Percentiles rank a stretch among this genome's conserved stretches.
Evolutionary conservation across 35 echinoderm and acorn worm genomes (phyloP).

Genomic region (Stichopus chloronotus): DNA sequence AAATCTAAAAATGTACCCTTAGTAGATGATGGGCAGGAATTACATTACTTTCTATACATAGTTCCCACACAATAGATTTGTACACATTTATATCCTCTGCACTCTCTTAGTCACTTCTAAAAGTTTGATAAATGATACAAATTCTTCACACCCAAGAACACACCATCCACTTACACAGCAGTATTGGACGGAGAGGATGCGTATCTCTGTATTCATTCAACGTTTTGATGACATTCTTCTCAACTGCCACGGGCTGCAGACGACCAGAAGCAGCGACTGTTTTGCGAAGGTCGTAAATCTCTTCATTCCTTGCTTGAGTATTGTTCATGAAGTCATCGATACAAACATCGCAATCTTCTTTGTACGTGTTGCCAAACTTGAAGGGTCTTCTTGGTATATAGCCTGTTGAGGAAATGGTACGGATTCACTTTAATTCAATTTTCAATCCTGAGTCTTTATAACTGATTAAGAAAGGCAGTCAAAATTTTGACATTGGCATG

Average conservation of each 20-base stretch:
- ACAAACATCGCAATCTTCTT: conserved; percentile 98
- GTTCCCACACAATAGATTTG: too few species aligned
- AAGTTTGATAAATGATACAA: too few species aligned
- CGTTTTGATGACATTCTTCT: conserved; percentile 61
- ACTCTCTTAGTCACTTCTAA: too few species aligned
- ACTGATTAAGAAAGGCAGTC: too few species aligned
- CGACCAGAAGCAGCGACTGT: conserved; percentile 52
- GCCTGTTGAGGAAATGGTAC: conserved; percentile 47
- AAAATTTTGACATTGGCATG: too few species aligned
- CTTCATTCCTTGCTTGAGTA: conserved; percentile 75
- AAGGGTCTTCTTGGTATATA: conserved; percentile 98
- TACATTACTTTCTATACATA: too few species aligned
- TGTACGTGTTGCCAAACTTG: conserved; percentile 99
- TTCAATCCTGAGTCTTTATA: too few species aligned
- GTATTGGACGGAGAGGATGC: conserved; percentile 77
- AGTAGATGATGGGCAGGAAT: too few species aligned
- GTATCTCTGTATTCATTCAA: conserved; percentile 92
- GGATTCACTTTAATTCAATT: neutral
- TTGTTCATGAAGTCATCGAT: conserved; percentile 95
- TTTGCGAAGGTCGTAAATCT: conserved; percentile 70
- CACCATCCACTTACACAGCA: conserved; percentile 71
- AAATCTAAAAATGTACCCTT: too few species aligned
- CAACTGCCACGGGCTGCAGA: conserved; percentile 61
- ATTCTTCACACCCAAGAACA: too few species aligned
- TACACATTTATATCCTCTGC: too few species aligned